Base-by-base conservation (phyloP, 2,797 vertebrate species). In the Coracias cyanogaster region DNA sequence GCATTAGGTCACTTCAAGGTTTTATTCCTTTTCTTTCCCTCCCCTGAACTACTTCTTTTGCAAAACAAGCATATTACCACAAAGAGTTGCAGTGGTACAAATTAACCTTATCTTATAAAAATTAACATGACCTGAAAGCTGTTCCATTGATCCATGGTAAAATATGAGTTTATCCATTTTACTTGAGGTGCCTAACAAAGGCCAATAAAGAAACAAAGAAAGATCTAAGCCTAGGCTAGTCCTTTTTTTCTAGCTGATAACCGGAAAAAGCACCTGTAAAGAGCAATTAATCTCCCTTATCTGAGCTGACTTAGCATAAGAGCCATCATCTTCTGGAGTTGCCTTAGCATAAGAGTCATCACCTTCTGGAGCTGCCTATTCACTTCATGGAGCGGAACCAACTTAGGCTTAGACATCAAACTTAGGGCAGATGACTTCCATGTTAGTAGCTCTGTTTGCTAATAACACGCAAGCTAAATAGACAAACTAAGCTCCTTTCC, bases 211-310 rank as follows among this genome's bases (percentile, higher is more conserved):
- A 46, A 96, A 86, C 28, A 89, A 93, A 90, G 28, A 33, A 82
- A 89, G 26, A 90, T 57, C 71, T 87, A 89, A 71, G 12, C 28
- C 25, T 22, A 62, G 19, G 15, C 25, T 85, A 81, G 76, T 71
- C 10, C 39, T 54, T 72, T 82, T 37, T 87, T 33, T 55, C 46
- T 65, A 66, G 43, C 33, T 51, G 69, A 54, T 70, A 86, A 91
- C 6, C 3, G 3, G 62, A 89, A 90, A 94, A 87, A 87, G 20
- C 10, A 94, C 65, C 61, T 61, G 33, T 88, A 92, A 91, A 78
- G 69, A 74, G 74, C 57, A 91, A 95, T 94, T 94, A 83, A 94
- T 94, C 72, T 91, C 64, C 57, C 45, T 91, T 93, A 91, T 83
- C 87, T 94, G 79, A 95, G 65, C 57, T 82, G 82, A 89, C 48